Conservation (phyloP, 2,113 vertebrate species). For the Stomatorhinus ivindoensis region DNA sequence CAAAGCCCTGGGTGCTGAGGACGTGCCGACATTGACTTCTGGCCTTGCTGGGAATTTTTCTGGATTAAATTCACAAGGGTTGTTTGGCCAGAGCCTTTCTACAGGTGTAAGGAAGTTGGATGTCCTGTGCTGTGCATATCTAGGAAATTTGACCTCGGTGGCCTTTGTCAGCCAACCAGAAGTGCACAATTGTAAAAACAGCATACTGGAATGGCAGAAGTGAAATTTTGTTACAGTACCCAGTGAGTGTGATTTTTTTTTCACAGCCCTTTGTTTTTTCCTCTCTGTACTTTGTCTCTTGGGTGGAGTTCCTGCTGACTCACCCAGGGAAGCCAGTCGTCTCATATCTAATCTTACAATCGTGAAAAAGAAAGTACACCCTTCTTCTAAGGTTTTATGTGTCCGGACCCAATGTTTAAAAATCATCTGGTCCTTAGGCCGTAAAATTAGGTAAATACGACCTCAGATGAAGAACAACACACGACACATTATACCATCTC, state of each 20-base stretch:
- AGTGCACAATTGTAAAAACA: not conserved
- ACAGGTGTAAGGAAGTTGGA: not conserved
- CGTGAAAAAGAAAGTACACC: too few relatives aligned
- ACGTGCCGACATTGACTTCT: not conserved
- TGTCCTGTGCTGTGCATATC: not conserved
- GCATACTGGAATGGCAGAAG: not conserved
- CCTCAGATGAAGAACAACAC: too few relatives aligned
- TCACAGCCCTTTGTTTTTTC: not conserved
- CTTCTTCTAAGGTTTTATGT: too few relatives aligned
- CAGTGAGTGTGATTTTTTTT: not conserved
- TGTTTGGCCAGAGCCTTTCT: not conserved
- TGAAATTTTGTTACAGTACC: not conserved
- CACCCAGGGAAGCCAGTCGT: not conserved
- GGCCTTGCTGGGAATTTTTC: not conserved
- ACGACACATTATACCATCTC: too few relatives aligned
- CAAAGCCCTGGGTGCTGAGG: constrained; percentile 6
- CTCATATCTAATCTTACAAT: not conserved
- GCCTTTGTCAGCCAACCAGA: not conserved
- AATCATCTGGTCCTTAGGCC: too few relatives aligned
- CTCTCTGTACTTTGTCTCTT: not conserved
- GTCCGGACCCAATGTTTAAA: too few relatives aligned
- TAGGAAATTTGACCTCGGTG: not conserved
- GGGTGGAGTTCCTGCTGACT: not conserved
- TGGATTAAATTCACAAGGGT: not conserved
- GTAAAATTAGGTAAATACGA: too few relatives aligned